Base-by-base conservation (phyloP, 2,888 invertebrate genomes). In the Acleris literana region DNA sequence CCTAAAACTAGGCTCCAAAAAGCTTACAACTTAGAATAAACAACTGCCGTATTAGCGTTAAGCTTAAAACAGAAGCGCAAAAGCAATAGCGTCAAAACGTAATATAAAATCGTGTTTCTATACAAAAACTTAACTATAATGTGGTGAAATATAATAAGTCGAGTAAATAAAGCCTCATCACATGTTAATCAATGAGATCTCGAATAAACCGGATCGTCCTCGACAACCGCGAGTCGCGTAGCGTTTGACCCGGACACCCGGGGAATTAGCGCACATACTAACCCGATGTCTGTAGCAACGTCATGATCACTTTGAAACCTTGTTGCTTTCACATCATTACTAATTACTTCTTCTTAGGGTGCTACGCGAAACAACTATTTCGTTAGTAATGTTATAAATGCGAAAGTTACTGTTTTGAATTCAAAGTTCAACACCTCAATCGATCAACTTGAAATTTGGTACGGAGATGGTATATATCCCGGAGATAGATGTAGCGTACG, bases 171-270 rank as follows among this genome's bases (percentile, higher is more conserved):
- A 88, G 88, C 88, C 88, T 89, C 89, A 82, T 84, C 80, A 85
- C 83, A 81, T 76, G 78, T 80, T 78, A 81, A 82, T 83, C 86
- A 84, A 80, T 88, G 88, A 88, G 88, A 88, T 88, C 88, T 83
- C 80, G 63, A 74, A 71, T 69, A 54, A 66, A 73, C 61, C 39
- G 64, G 55, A 59, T 54, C 44, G 25, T 44, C n/a, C 20, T 59
- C 43, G 22, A 43, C 57, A 17, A n/a, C 55, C 43, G 43, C 29
- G 7, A 52, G 25, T 16, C 46, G 7, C 5, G 43, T 16, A 16
- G 43, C 46, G 39, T 33, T 9, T 4, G 39, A 39, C 39, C 46
- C 46, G 46, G 46, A 46, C 46, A 7, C 46, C 46, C 1, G 2
- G 17, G n/a, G 3, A 46, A 46, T 46, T 46, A 17, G 46, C 46